Evolutionary conservation across 2,797 vertebrate species (phyloP), one percentile per base, ranked within the genome.

Genomic region (Loris lydekkerianus): DNA sequence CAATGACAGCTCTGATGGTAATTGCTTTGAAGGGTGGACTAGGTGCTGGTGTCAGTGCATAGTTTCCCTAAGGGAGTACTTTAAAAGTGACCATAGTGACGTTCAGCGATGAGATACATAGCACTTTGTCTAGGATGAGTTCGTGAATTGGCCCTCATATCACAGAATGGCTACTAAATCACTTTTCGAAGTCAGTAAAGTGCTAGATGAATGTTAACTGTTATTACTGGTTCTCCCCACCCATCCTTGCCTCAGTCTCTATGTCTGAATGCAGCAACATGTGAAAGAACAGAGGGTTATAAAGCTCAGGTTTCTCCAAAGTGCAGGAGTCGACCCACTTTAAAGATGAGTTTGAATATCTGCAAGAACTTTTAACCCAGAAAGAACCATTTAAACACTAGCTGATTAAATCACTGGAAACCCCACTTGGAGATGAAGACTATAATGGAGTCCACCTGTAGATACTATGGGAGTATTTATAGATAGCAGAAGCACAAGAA

Each of bases 331-430:
- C 8, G 29, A 80, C 17, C 18, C 65, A 20, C 11, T 13, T 70
- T 49, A 89, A 58, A 29, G 27, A 34, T 75, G 37, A 61, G 70
- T 89, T 31, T 81, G 76, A 96, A 87, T 83, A 94, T 86, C 0
- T 21, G 7, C n/a, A 21, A 92, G 78, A 90, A 89, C 29, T 72
- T 90, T 94, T 87, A 89, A 91, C 34, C 15, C 86, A 60, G 20
- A 84, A n/a, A 86, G 63, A 96, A 94, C 53, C 60, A 75, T 31
- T 21, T 86, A 40, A 97, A 92, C 17, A 90, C n/a, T 34, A 75
- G 86, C 7, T 4, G 3, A 70, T 63, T 65, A 40, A 80, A 40
- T 76, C 80, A 75, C 1, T 70, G 37, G 78, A 65, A 85, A 76
- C 1, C 25, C 17, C 29, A 4, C 73, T 3, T 63, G 63, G 80